Base-by-base conservation (phyloP, 2,113 vertebrate genomes). In the Toxostoma redivivum region DNA sequence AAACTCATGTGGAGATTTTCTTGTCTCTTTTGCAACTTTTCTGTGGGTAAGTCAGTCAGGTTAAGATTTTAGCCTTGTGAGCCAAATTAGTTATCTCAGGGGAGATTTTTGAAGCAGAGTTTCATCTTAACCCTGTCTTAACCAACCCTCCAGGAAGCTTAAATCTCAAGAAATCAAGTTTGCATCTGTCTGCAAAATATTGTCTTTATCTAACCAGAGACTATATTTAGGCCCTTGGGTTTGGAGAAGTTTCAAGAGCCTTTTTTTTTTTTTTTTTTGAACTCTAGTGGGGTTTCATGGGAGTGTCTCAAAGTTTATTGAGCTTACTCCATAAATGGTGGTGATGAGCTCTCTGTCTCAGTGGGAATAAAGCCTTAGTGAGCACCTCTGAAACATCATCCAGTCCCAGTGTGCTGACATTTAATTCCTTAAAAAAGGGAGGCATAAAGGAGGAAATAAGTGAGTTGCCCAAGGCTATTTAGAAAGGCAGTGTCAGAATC, bases 131-230 rank as follows among this genome's bases (percentile, higher is more conserved):
- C 8, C 23, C 35, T 47, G n/a, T 86, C 67, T 42, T 81, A 86
- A 96, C 88, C 94, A 93, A 88, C 47, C 60, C 81, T 83, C 11
- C 91, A 88, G 92, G 92, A 97, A 90, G 69, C 51, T 66, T 54
- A 62, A 78, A 90, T 64, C 37, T 80, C 58, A 83, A 78, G 45
- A 83, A 94, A 93, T 38, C 76, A 66, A 65, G 15, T 90, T 88
- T 90, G 44, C 82, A 60, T 81, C 35, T 73, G 38, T 94, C 56
- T 81, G 94, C 92, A 96, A 88, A 93, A 93, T 27, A 51, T 7
- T 58, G 60, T 12, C 27, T 12, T 0, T 25, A 17, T 78, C 33
- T 93, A 62, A 28, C 51, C 67, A 81, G 33, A 70, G 37, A 58
- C 50, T 93, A 74, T 82, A 92, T 92, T 94, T 96, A 83, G 60